These are phyloP conservation scores for Luperina nickerlii DNA, from an alignment of 2,888 invertebrate species.

Conservation along the genomic window DNA sequence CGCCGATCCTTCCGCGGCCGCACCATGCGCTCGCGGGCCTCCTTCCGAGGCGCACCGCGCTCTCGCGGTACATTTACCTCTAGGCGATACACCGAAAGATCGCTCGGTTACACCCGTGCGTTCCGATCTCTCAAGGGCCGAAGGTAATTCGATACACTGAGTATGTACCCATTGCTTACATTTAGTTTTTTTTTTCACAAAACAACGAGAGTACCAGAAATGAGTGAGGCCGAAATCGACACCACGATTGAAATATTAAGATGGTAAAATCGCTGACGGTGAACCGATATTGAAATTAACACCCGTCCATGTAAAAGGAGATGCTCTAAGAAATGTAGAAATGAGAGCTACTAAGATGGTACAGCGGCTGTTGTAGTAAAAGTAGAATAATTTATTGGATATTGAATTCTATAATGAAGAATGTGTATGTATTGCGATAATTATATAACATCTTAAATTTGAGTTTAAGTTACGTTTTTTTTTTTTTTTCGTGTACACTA, in stretches of 20 bases:
- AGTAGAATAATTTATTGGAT: slow-evolving; percentile 48
- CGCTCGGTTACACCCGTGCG: slow-evolving; percentile 84
- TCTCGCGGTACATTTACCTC: slow-evolving; percentile 86
- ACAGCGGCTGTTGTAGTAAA: slow-evolving; percentile 36
- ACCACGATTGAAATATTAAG: slow-evolving; percentile 42
- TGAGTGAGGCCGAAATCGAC: slow-evolving; percentile 45
- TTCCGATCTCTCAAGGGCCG: slow-evolving; percentile 87
- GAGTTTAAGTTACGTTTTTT: background rate
- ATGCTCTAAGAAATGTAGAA: slow-evolving; percentile 49
- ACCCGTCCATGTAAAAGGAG: slow-evolving; percentile 40
- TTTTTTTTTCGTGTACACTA: slow-evolving; percentile 31
- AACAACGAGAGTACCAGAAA: slow-evolving; percentile 47
- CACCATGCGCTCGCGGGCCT: slow-evolving; percentile 88
- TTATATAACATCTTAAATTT: slow-evolving; percentile 13
- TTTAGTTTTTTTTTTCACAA: slow-evolving; percentile 66
- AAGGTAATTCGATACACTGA: slow-evolving; percentile 86
- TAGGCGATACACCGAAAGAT: slow-evolving; percentile 83
- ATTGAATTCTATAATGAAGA: slow-evolving; percentile 28
- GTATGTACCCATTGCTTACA: slow-evolving; percentile 71
- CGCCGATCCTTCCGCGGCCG: slow-evolving; percentile 90
- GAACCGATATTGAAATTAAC: slow-evolving; percentile 40
- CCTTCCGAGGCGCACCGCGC: slow-evolving; percentile 90
- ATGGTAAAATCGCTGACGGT: slow-evolving; percentile 43
- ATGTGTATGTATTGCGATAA: slow-evolving; percentile 31
- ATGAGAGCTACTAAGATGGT: slow-evolving; percentile 37